Conservation (phyloP, 2,113 vertebrate species). For the Anarhynchus alexandrinus region DNA sequence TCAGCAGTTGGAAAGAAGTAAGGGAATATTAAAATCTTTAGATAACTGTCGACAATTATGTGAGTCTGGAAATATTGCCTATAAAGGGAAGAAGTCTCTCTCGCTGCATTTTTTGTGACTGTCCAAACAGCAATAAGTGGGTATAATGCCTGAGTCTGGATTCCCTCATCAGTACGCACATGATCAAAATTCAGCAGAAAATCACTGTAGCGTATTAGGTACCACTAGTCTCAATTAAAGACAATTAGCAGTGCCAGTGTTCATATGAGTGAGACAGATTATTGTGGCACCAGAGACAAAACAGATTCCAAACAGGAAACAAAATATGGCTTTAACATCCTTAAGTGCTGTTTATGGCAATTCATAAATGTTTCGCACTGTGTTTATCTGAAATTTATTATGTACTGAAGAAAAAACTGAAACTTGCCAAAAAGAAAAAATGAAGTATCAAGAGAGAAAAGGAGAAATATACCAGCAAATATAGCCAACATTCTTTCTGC, state of each 20-base stretch:
- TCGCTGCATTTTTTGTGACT: background rate
- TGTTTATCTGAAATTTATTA: slow-evolving; percentile 25
- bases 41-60: background rate
- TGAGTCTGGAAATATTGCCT: background rate
- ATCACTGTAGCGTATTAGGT: background rate
- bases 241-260: slow-evolving; percentile 21
- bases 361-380: background rate
- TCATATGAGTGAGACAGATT: slow-evolving; percentile 18
- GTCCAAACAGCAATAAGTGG: background rate
- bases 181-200: background rate
- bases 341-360: slow-evolving; percentile 4
- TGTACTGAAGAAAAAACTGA: background rate
- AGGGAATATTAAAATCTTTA: slow-evolving; percentile 48
- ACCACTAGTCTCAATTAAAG: slow-evolving; percentile 30
- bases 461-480: background rate
- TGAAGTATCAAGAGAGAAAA: background rate
- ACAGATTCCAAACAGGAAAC: background rate
- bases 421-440: background rate
- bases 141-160: background rate
- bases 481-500: background rate
- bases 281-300: slow-evolving; percentile 8
- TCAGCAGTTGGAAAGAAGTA: background rate
- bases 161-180: background rate
- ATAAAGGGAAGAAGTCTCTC: slow-evolving; percentile 28
- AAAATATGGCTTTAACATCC: slow-evolving; percentile 1